phyloP scores from a whole-genome alignment of 2,888 invertebrate species.

The Nematopogon swammerdamellus region DNA sequence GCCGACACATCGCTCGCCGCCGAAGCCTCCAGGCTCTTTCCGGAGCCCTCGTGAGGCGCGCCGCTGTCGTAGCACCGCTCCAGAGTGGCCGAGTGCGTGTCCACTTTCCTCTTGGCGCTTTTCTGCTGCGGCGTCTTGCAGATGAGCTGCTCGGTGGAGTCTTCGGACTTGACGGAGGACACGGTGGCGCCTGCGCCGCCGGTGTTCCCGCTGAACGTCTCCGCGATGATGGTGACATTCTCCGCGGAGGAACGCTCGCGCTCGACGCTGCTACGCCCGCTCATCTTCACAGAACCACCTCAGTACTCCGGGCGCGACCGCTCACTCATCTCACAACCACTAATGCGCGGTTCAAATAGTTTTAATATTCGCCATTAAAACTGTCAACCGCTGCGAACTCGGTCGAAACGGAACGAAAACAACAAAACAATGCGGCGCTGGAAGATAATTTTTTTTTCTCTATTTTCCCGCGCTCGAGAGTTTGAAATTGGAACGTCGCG shows the following conservation, averaged over 20 bases:
- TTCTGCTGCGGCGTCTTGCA: slow-evolving; percentile 48
- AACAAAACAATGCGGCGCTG: background rate
- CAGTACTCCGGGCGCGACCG: no score
- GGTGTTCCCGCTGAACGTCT: slow-evolving; percentile 22
- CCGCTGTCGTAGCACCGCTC: slow-evolving; percentile 16
- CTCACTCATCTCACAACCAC: background rate
- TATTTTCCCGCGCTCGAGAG: background rate
- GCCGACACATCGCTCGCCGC: slow-evolving; percentile 22
- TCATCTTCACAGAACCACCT: background rate
- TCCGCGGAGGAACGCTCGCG: slow-evolving; percentile 17
- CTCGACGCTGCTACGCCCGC: slow-evolving; percentile 13
- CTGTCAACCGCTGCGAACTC: background rate
- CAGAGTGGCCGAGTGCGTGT: slow-evolving; percentile 30
- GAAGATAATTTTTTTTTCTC: background rate
- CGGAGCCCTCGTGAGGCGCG: slow-evolving; percentile 17
- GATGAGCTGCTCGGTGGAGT: slow-evolving; percentile 57
- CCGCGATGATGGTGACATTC: slow-evolving; percentile 19
- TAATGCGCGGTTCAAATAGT: background rate
- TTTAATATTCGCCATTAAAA: background rate
- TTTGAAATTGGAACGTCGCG: background rate
- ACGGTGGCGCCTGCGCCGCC: slow-evolving; percentile 39
- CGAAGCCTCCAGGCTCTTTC: slow-evolving; percentile 35
- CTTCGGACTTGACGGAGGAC: slow-evolving; percentile 47
- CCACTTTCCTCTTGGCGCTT: slow-evolving; percentile 19
- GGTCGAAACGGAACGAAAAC: background rate